Percentiles rank a stretch among this genome's conserved stretches.
Evolutionary conservation across 2,113 vertebrate genomes (phyloP).

Genomic region (Ammodytes marinus): DNA sequence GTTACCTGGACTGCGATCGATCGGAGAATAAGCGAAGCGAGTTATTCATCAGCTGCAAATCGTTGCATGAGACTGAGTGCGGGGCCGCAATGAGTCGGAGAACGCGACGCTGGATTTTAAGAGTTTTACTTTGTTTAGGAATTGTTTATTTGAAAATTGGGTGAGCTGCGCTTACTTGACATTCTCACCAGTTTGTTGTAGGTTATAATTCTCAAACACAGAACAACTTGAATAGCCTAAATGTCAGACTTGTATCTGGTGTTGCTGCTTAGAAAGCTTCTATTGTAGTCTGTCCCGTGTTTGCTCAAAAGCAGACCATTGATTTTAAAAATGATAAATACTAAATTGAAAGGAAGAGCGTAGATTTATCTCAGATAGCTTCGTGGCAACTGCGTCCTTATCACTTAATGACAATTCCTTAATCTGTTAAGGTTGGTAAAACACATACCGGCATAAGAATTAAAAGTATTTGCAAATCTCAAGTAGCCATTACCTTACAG

Average conservation of each 20-base stretch:
- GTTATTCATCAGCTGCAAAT: constrained; percentile 67
- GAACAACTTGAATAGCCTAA: not conserved
- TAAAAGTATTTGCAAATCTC: not conserved
- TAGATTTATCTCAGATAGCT: not conserved
- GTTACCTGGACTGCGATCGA: constrained; percentile 72
- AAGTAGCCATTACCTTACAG: not conserved
- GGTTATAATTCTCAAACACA: not conserved
- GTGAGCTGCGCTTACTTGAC: constrained; percentile 84
- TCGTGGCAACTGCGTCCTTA: constrained; percentile 11
- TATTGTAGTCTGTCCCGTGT: not conserved
- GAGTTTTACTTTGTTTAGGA: constrained; percentile 95
- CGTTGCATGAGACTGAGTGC: constrained; percentile 74
- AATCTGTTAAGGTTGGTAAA: not conserved
- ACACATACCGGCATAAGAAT: not conserved
- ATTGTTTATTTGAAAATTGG: constrained; percentile 98
- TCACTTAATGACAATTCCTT: constrained; percentile 8
- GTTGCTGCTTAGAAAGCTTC: not conserved
- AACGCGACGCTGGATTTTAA: constrained; percentile 95
- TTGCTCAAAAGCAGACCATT: constrained; percentile 5
- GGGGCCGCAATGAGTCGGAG: constrained; percentile 94
- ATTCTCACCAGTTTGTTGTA: not conserved
- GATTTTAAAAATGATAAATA: constrained; percentile 3
- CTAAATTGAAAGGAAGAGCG: not conserved
- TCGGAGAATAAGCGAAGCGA: constrained; percentile 60
- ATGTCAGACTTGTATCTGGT: constrained; percentile 7